Base-by-base conservation (phyloP, 2,797 vertebrate species). In the Esox masquinongy region DNA sequence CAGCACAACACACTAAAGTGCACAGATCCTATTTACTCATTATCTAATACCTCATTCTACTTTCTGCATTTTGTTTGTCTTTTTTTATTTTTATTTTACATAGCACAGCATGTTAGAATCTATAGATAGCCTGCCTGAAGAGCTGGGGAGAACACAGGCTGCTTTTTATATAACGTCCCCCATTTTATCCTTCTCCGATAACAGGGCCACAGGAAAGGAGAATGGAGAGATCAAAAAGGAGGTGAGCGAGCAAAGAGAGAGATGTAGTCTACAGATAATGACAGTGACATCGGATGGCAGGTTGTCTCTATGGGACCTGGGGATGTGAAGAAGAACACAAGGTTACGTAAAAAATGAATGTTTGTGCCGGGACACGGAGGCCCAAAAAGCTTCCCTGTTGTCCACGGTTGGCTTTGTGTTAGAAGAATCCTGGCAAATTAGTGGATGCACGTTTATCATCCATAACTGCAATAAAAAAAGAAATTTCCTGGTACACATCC, bases 61-160 rank as follows among this genome's bases (percentile, higher is more conserved):
- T 17, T n/a, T 73, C 36, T 16, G 5, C 29, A 50, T 66, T 59
- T 26, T 11, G 49, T 68, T 43, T 39, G 26, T 63, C n/a, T 49
- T 22, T 19, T 4, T 74, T 14, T 34, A 51, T 51, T 47, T 79
- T 49, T 83, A 77, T n/a, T 36, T n/a, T 78, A 67, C 69, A 50
- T 73, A 74, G 75, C 64, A 66, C 73, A 85, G 83, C 79, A 84
- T 85, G 83, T 82, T 84, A 36, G 70, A 82, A 87, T 86, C 79
- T 88, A 90, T 86, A 90, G 83, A 90, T 85, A 90, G 83, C 66
- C 82, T 81, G 69, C 4, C 39, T 75, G 66, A 72, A 56, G 63
- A 64, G 75, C 83, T 70, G 47, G 75, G 76, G 84, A 82, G 84
- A 9, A 56, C 3, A 83, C 79, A 83, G 75, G 82, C 70, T 47